phyloP scores from a whole-genome alignment of 53 echinoderm and acorn worm genomes.

The Patiria pectinifera region DNA sequence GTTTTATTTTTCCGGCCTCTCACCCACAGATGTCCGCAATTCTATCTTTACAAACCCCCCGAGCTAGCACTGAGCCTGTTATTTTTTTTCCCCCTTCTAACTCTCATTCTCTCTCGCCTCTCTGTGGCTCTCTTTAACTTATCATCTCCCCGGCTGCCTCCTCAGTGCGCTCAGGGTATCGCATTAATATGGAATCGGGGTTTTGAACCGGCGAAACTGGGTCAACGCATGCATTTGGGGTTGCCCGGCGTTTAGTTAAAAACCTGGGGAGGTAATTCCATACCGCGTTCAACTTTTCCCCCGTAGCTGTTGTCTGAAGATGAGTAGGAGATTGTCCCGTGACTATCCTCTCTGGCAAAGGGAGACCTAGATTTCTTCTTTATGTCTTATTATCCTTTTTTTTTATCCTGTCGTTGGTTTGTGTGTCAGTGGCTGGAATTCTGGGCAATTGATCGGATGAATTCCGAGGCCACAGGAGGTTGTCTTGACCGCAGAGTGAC shows the following conservation, averaged over 20 bases:
- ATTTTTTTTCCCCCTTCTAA: constrained; percentile 5
- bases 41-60: constrained; percentile 67
- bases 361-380: constrained; percentile 30
- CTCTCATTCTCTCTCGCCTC: background rate
- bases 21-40: constrained; percentile 63
- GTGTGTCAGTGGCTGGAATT: constrained; percentile 34
- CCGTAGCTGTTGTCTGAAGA: constrained; percentile 40
- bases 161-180: constrained; percentile 40
- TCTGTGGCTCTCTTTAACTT: background rate
- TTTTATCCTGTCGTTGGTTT: constrained; percentile 9
- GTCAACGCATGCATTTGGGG: constrained; percentile 50
- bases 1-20: constrained; percentile 26
- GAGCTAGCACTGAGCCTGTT: constrained; percentile 59
- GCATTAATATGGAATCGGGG: constrained; percentile 60
- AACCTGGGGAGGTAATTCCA: constrained; percentile 47
- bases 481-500: background rate
- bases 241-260: background rate
- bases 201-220: constrained; percentile 52
- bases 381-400: background rate
- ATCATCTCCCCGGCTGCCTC: constrained; percentile 1
- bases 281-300: constrained; percentile 22
- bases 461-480: background rate
- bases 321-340: constrained; percentile 10
- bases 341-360: background rate
- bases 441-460: background rate